Percentiles rank a stretch among this genome's conserved stretches.
Evolutionary conservation across 1,140 invertebrate genomes (phyloP).

Genomic region (Cydia strobilella): DNA sequence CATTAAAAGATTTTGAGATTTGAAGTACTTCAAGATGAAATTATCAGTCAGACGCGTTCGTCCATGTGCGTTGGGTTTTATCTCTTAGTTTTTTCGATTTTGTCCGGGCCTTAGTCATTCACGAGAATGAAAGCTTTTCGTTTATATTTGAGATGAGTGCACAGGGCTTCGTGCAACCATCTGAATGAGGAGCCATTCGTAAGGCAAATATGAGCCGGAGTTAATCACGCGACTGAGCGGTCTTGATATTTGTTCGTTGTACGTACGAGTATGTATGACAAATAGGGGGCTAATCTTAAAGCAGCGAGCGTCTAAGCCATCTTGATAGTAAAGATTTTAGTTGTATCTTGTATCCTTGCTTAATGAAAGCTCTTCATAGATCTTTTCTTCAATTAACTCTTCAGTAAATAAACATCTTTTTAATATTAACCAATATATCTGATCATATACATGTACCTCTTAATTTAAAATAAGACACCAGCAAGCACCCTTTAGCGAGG

Average conservation of each 20-base stretch:
- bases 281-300: not conserved
- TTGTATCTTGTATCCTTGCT: not conserved
- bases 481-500: no score
- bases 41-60: conserved; percentile 10
- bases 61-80: conserved; percentile 5
- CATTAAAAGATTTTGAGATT: conserved; percentile 38
- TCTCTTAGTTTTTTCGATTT: conserved; percentile 28
- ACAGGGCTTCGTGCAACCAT: not conserved
- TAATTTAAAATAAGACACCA: no score
- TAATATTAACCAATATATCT: no score
- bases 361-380: not conserved
- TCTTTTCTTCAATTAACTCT: not conserved
- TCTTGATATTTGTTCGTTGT: conserved; percentile 14
- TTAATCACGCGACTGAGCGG: conserved; percentile 6
- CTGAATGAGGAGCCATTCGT: conserved; percentile 30
- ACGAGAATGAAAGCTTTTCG: conserved; percentile 18
- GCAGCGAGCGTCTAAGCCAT: not conserved
- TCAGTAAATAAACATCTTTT: no score
- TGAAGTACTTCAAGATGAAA: conserved; percentile 25
- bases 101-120: not conserved
- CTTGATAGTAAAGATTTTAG: not conserved
- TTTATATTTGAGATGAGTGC: conserved; percentile 17
- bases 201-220: conserved; percentile 30
- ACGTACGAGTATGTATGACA: not conserved
- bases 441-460: no score